Conservation (phyloP, 2,797 vertebrate species). For the Sciaenops ocellatus region DNA sequence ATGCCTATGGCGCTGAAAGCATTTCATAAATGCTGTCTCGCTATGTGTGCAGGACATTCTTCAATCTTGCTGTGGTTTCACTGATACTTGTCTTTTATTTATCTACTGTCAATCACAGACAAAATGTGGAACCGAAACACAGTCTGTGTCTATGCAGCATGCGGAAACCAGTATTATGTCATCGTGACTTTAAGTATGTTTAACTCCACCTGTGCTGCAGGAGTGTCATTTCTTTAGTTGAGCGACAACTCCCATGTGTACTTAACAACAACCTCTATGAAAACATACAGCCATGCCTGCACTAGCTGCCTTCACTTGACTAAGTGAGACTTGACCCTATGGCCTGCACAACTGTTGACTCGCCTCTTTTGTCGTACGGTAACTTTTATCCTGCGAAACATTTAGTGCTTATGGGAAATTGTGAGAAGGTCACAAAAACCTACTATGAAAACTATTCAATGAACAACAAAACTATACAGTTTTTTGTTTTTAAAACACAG, state of each 20-base stretch:
- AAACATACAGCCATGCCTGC: too few species aligned
- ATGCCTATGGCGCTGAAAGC: conserved; percentile 26
- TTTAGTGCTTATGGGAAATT: too few species aligned
- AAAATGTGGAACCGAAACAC: background rate
- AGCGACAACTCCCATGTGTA: background rate
- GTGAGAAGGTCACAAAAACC: too few species aligned
- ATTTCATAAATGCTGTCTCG: conserved; percentile 37
- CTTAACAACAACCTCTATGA: background rate
- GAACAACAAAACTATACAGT: too few species aligned
- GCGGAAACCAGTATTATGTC: background rate
- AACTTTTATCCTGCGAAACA: too few species aligned
- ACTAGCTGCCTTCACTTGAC: too few species aligned
- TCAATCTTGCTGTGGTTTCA: conserved; percentile 52
- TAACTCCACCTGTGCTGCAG: conserved; percentile 17
- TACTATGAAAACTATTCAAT: too few species aligned
- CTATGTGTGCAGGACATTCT: conserved; percentile 24
- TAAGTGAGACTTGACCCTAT: too few species aligned
- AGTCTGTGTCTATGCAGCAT: background rate
- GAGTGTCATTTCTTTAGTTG: background rate
- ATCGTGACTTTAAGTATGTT: background rate
- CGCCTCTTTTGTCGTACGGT: too few species aligned
- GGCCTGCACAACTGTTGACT: too few species aligned
- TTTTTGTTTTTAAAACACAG: too few species aligned
- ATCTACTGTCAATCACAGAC: conserved; percentile 44
- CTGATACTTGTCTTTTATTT: conserved; percentile 51